These are phyloP conservation scores for Microctonus hyperodae DNA, from an alignment of 2,888 invertebrate species.

Conservation along the genomic window DNA sequence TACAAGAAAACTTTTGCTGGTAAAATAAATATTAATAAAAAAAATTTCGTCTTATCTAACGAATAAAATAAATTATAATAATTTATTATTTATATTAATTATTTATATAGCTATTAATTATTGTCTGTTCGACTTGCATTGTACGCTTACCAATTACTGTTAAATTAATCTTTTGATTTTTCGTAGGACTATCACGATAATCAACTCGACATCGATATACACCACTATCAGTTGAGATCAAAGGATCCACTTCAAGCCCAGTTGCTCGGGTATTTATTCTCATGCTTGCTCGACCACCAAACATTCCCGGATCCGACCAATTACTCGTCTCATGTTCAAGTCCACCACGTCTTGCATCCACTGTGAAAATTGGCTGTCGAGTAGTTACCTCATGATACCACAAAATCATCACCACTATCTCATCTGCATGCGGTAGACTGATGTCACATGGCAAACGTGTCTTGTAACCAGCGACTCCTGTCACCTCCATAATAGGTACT, in stretches of 20 bases:
- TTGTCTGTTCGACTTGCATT: background rate
- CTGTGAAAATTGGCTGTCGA: slow-evolving; percentile 85
- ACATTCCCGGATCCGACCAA: slow-evolving; percentile 63
- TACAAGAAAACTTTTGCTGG: too few species aligned
- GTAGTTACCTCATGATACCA: slow-evolving; percentile 84
- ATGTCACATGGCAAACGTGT: slow-evolving; percentile 88
- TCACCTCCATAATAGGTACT: slow-evolving; percentile 74
- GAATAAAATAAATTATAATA: too few species aligned
- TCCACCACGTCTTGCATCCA: slow-evolving; percentile 62
- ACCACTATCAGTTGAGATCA: slow-evolving; percentile 63
- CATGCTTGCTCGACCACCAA: slow-evolving; percentile 63
- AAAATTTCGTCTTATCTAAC: too few species aligned
- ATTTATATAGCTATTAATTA: too few species aligned
- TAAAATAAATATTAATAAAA: too few species aligned
- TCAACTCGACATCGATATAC: slow-evolving; percentile 66
- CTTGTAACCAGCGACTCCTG: slow-evolving; percentile 82
- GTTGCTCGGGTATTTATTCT: slow-evolving; percentile 59
- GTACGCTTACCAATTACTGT: slow-evolving; percentile 65
- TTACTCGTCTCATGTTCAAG: slow-evolving; percentile 60
- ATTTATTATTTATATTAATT: too few species aligned
- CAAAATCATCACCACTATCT: slow-evolving; percentile 87
- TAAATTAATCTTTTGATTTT: slow-evolving; percentile 65
- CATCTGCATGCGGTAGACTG: slow-evolving; percentile 75
- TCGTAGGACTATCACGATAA: slow-evolving; percentile 65
- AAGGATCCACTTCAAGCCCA: slow-evolving; percentile 61